Evolutionary conservation across 2,797 vertebrate genomes (phyloP).

Genomic region (Molossus alvarezi): DNA sequence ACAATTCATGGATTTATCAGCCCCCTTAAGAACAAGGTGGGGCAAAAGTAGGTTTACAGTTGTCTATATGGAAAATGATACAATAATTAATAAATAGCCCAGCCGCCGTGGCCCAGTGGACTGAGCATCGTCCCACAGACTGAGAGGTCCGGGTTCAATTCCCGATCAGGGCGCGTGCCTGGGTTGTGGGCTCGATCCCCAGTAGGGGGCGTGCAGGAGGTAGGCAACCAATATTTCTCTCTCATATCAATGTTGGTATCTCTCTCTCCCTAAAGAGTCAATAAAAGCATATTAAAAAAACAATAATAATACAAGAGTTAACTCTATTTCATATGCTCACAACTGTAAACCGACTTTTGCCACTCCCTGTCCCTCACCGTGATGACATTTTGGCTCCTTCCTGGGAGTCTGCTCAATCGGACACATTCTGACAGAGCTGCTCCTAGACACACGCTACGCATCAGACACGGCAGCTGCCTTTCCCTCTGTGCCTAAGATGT

Average conservation of each 20-base stretch:
- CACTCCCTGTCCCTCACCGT: constrained; percentile 52
- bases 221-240: too few relatives aligned
- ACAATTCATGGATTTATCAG: constrained; percentile 12
- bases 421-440: constrained; percentile 68
- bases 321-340: neutral
- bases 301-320: neutral
- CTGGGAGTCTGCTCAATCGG: neutral
- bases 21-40: constrained; percentile 45
- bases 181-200: too few relatives aligned
- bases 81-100: neutral
- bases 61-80: neutral
- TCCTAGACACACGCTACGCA: constrained; percentile 83
- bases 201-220: too few relatives aligned
- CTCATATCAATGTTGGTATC: too few relatives aligned
- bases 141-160: too few relatives aligned
- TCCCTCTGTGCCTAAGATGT: constrained; percentile 71
- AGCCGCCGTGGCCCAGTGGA: too few relatives aligned
- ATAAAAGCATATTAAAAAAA: too few relatives aligned
- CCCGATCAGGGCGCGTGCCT: too few relatives aligned
- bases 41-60: neutral
- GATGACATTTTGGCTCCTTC: constrained; percentile 82
- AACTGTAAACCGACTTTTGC: neutral
- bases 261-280: too few relatives aligned
- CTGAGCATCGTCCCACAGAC: too few relatives aligned
- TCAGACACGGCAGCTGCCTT: constrained; percentile 79